Conservation (phyloP, 1,140 invertebrate genomes). For the Drosophila seguyi region DNA sequence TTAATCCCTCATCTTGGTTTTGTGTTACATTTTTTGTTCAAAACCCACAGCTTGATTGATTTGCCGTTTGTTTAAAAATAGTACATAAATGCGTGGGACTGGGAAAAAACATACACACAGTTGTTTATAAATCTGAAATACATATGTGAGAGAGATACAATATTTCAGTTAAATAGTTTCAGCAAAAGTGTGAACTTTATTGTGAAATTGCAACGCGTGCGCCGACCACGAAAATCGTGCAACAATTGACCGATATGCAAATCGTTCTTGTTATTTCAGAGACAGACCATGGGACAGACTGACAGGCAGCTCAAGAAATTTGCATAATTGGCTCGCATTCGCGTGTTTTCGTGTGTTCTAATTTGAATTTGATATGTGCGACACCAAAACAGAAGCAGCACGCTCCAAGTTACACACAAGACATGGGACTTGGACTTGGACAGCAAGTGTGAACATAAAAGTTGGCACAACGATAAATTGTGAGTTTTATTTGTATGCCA, state of each 20-base stretch:
- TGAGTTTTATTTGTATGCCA: conserved; percentile 1
- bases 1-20: conserved; percentile 73
- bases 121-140: conserved; percentile 38
- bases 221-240: conserved; percentile 61
- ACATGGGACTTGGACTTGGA: conserved; percentile 29
- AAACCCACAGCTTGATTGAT: conserved; percentile 54
- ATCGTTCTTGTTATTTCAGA: conserved; percentile 47
- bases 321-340: conserved; percentile 73
- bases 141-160: conserved; percentile 1
- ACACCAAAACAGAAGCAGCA: conserved; percentile 66
- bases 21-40: conserved; percentile 57
- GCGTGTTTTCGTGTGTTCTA: conserved; percentile 66
- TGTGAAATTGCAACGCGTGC: conserved; percentile 70
- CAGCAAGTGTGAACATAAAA: conserved; percentile 55
- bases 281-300: conserved; percentile 36
- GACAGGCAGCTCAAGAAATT: conserved; percentile 46
- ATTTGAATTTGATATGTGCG: conserved; percentile 66
- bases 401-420: conserved; percentile 21
- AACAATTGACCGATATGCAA: conserved; percentile 81
- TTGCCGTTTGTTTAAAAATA: conserved; percentile 72
- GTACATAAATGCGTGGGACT: conserved; percentile 40
- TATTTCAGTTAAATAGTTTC: conserved; percentile 27
- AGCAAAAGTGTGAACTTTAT: conserved; percentile 41
- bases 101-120: conserved; percentile 10
- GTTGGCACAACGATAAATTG: conserved; percentile 42